phyloP scores from a whole-genome alignment of 1,140 invertebrate genomes.

The Lepidurus packardi region DNA sequence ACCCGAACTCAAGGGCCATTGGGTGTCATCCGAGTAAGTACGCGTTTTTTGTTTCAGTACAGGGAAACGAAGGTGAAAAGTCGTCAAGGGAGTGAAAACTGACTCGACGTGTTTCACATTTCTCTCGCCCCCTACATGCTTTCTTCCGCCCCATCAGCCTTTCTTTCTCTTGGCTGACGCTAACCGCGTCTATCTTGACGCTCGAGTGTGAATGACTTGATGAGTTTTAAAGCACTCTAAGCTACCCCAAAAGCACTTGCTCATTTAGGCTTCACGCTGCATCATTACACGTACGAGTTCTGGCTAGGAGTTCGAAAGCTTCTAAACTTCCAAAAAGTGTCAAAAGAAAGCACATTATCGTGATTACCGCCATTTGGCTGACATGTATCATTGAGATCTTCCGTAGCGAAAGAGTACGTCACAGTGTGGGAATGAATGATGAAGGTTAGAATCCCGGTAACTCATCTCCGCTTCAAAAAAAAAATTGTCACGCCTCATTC shows the following conservation, averaged over 20 bases:
- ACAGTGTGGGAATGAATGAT: too few relatives aligned
- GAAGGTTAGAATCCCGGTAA: too few relatives aligned
- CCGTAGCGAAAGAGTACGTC: too few relatives aligned
- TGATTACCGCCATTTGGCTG: too few relatives aligned
- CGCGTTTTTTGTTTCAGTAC: not conserved
- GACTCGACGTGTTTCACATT: not conserved
- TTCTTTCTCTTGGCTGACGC: not conserved
- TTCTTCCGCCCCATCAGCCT: not conserved
- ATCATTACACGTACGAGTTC: not conserved
- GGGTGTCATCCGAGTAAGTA: constrained; percentile 35
- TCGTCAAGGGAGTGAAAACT: not conserved
- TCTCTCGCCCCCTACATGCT: not conserved
- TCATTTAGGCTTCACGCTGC: not conserved
- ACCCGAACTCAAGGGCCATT: constrained; percentile 31
- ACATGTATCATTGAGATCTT: too few relatives aligned
- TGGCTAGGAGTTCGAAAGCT: too few relatives aligned
- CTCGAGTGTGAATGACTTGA: constrained; percentile 10
- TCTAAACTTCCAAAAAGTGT: too few relatives aligned
- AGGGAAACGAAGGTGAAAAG: not conserved
- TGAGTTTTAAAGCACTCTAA: constrained; percentile 9
- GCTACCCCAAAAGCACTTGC: not conserved
- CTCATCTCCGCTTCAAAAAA: too few relatives aligned
- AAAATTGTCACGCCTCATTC: too few relatives aligned
- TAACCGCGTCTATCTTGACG: not conserved
- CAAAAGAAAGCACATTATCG: too few relatives aligned